Base-by-base conservation (phyloP, 2,113 vertebrate species). In the Osmerus eperlanus region DNA sequence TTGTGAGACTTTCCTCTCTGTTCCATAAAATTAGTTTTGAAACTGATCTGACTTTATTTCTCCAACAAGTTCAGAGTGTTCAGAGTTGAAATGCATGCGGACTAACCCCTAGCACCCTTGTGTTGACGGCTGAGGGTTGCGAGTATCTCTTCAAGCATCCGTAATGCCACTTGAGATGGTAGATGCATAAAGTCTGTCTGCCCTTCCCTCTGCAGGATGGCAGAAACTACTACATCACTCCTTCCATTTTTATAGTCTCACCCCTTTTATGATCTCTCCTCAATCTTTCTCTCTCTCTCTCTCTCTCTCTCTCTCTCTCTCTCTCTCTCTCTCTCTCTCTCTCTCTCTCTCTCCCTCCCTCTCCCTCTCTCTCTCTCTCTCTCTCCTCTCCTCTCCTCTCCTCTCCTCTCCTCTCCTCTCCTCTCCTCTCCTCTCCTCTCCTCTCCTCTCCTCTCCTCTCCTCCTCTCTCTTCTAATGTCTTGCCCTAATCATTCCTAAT, bases 161-260 rank as follows among this genome's bases (percentile, higher is more conserved):
- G 41, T 9, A 47, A 36, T 36, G 41, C 41, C 41, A 47, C 41
- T 47, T 47, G 41, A 47, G 41, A 47, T 12, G 7, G 41, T 47
- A 2, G 41, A 9, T 9, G 7, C 41, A 47, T 47, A 47, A 47
- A 47, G 9, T 11, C 41, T 7, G 9, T 47, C 41, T 47, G 41
- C 41, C 41, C 41, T 47, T 47, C 41, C 41, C 41, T 47, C 41
- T 47, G 9, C 41, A 47, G 41, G 41, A 47, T 12, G 41, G 7
- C 41, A 47, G 41, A 7, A 47, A 89, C 88, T 94, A 90, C 91
- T 92, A 84, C 83, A 78, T 60, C 89, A 89, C 81, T 89, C 88
- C 84, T 86, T 89, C 89, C 64, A 55, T 47, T 58, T 51, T 55
- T n/a, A 67, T 54, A 32, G 66, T 32, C 54, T 68, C 63, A 67